Conservation (phyloP, 2,113 vertebrate species). For the Prochilodus magdalenae region DNA sequence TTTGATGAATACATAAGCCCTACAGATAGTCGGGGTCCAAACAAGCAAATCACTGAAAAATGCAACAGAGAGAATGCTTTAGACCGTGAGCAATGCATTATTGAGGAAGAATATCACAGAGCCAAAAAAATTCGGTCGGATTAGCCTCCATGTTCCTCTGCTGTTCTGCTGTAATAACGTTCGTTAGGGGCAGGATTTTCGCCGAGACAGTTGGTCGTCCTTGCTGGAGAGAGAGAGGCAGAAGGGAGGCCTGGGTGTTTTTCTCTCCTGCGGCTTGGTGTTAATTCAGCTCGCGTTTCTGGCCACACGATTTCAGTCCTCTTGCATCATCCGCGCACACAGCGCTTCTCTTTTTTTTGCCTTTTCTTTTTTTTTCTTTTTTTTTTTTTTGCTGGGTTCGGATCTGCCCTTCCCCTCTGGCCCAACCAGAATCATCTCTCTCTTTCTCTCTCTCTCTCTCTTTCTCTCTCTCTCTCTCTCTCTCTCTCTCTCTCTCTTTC, state of each 20-base stretch:
- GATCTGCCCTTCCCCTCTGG: slow-evolving; percentile 46
- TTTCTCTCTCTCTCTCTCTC: neutral
- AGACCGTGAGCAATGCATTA: neutral
- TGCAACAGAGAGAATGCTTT: slow-evolving; percentile 25
- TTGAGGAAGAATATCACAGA: slow-evolving; percentile 18
- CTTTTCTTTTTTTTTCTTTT: slow-evolving; percentile 48
- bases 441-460: neutral
- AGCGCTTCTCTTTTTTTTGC: slow-evolving; percentile 55
- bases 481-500: slow-evolving; percentile 13
- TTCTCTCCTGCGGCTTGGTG: slow-evolving; percentile 54
- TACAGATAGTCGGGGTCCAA: neutral
- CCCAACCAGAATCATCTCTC: slow-evolving; percentile 42
- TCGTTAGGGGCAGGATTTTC: slow-evolving; percentile 45
- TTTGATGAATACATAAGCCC: slow-evolving; percentile 26
- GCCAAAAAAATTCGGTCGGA: slow-evolving; percentile 17
- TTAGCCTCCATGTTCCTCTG: slow-evolving; percentile 27
- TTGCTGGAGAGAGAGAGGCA: slow-evolving; percentile 43
- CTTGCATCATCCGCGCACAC: slow-evolving; percentile 65
- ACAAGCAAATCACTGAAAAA: slow-evolving; percentile 25
- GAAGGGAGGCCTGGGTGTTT: slow-evolving; percentile 27
- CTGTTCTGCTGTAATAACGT: slow-evolving; percentile 22
- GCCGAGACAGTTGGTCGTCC: slow-evolving; percentile 55
- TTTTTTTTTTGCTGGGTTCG: slow-evolving; percentile 36
- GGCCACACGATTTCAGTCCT: slow-evolving; percentile 59
- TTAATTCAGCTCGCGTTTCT: slow-evolving; percentile 62